phyloP scores from a whole-genome alignment of 2,888 invertebrate genomes.

The Xanthia icteritia region DNA sequence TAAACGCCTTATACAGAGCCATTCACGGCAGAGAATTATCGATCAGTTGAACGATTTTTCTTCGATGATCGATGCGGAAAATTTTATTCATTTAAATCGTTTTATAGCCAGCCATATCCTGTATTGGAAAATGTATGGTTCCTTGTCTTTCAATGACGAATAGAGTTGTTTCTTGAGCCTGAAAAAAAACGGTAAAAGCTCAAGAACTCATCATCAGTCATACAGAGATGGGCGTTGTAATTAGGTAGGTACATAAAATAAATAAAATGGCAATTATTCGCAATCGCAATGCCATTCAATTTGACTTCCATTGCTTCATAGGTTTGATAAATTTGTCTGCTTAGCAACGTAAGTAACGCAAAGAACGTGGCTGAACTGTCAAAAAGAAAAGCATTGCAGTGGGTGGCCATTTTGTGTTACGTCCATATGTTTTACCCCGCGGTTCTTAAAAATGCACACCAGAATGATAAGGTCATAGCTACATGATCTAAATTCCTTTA shows the following conservation, averaged over 20 bases:
- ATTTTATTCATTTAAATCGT: slow-evolving; percentile 44
- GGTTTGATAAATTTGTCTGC: not conserved
- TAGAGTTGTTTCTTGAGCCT: not conserved
- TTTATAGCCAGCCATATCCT: slow-evolving; percentile 42
- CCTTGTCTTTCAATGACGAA: slow-evolving; percentile 27
- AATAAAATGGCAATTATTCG: not conserved
- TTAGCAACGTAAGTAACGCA: too few relatives aligned
- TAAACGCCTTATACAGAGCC: slow-evolving; percentile 48
- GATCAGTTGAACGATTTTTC: slow-evolving; percentile 56
- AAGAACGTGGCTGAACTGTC: not conserved
- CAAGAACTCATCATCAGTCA: not conserved
- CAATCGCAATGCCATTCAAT: not conserved
- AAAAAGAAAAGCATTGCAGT: not conserved
- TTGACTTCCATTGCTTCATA: not conserved
- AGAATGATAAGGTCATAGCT: not conserved
- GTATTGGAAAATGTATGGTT: slow-evolving; percentile 19
- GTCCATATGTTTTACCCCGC: not conserved
- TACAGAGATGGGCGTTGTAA: not conserved
- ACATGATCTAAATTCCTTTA: not conserved
- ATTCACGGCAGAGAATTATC: slow-evolving; percentile 47
- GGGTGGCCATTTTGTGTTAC: too few relatives aligned
- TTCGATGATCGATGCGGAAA: slow-evolving; percentile 50
- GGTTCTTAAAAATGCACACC: not conserved
- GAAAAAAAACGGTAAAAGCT: slow-evolving; percentile 3
- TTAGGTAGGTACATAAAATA: not conserved